These are phyloP conservation scores for Phrynocephalus vlangalii DNA, from an alignment of 2,797 vertebrate genomes.

Conservation along the genomic window DNA sequence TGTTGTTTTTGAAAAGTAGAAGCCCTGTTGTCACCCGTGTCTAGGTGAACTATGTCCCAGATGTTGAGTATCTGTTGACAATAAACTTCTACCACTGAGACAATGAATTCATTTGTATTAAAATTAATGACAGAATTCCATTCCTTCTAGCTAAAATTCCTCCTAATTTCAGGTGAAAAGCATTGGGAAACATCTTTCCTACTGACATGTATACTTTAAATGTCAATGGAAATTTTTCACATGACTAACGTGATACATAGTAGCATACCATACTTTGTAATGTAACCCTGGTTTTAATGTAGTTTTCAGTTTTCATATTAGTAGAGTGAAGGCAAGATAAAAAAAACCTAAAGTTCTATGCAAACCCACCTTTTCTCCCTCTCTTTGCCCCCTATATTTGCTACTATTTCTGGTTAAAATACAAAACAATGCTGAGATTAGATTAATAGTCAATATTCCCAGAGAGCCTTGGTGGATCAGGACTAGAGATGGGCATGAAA, in stretches of 20 bases:
- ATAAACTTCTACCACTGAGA: conserved; percentile 2
- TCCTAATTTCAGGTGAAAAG: neutral
- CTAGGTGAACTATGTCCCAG: conserved; percentile 32
- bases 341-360: conserved; percentile 16
- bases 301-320: conserved; percentile 35
- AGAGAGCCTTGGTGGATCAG: neutral
- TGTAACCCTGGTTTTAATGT: conserved; percentile 4
- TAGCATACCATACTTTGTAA: neutral
- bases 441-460: fast-evolving
- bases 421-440: neutral
- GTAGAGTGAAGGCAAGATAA: conserved; percentile 7
- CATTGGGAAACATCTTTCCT: conserved; percentile 35
- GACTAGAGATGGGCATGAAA: too few species aligned
- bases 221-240: conserved; percentile 35
- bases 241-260: conserved; percentile 32
- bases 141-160: conserved; percentile 5
- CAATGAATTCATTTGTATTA: conserved; percentile 49
- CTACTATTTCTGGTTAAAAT: conserved; percentile 12
- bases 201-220: conserved; percentile 50
- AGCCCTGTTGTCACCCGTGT: neutral
- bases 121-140: conserved; percentile 28
- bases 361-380: conserved; percentile 5
- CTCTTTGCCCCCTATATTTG: neutral
- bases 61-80: conserved; percentile 13
- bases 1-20: conserved; percentile 13